Conservation (phyloP, 2,888 invertebrate genomes). For the Leuctra nigra region DNA sequence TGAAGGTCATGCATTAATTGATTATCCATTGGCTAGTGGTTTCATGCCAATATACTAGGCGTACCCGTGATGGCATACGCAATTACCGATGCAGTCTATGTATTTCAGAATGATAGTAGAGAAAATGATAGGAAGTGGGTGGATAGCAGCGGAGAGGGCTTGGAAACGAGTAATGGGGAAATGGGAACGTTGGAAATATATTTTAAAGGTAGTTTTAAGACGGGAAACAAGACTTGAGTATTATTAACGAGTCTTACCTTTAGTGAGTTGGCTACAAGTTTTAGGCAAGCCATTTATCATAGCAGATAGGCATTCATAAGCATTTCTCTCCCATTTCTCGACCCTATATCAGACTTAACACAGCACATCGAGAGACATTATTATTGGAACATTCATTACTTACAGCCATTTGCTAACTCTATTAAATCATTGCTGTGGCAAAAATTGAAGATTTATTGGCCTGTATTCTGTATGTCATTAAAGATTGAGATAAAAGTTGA, state of each 20-base stretch:
- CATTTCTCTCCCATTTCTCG: constrained; percentile 11
- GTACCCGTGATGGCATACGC: too few species aligned
- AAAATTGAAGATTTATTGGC: constrained; percentile 5
- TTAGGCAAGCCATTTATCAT: constrained; percentile 2
- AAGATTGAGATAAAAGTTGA: too few species aligned
- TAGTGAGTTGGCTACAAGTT: neutral
- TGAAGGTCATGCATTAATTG: too few species aligned
- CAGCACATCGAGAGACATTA: constrained; percentile 12
- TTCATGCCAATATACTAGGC: too few species aligned
- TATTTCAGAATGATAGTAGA: neutral
- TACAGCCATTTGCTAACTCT: constrained; percentile 9
- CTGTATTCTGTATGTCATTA: too few species aligned
- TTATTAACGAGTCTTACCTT: neutral
- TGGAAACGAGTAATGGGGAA: neutral
- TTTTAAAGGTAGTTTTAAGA: neutral
- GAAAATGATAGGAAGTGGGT: too few species aligned
- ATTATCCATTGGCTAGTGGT: too few species aligned
- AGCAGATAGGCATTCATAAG: constrained; percentile 2
- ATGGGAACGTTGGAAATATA: neutral
- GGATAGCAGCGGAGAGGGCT: too few species aligned
- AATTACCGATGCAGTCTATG: too few species aligned
- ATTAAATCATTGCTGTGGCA: constrained; percentile 11
- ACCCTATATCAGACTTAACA: constrained; percentile 5
- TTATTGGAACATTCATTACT: constrained; percentile 13
- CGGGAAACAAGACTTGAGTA: constrained; percentile 2